Conservation (phyloP, 2,888 invertebrate species). For the Tortrix viridana region DNA sequence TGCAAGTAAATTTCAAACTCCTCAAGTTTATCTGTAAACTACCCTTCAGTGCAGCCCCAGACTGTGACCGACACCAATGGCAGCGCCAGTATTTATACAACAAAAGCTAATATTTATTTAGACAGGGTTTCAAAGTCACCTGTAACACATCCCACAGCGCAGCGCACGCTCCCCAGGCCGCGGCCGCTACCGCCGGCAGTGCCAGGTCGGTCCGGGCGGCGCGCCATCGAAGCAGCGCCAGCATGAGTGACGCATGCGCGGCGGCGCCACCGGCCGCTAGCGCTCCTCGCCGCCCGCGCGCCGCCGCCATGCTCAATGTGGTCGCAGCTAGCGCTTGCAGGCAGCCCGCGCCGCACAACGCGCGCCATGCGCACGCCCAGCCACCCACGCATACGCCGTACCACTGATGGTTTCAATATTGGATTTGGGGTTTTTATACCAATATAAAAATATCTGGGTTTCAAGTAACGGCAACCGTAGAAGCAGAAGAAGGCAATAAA, state of each 20-base stretch:
- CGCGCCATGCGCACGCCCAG: constrained; percentile 88
- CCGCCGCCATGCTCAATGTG: constrained; percentile 91
- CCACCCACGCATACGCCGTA: constrained; percentile 93
- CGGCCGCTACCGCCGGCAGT: constrained; percentile 92
- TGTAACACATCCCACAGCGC: constrained; percentile 92
- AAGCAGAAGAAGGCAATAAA: too few species aligned
- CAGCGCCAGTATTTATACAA: not conserved
- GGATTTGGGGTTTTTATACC: too few species aligned
- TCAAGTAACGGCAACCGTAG: too few species aligned
- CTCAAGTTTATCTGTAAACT: too few species aligned
- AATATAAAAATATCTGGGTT: too few species aligned
- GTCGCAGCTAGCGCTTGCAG: constrained; percentile 91
- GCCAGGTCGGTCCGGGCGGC: constrained; percentile 92
- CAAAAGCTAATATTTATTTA: not conserved
- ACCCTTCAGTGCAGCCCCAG: too few species aligned
- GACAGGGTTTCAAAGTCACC: constrained; percentile 54
- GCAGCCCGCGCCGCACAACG: constrained; percentile 89
- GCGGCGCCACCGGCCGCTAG: constrained; percentile 92
- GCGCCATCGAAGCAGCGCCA: constrained; percentile 91
- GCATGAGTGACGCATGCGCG: constrained; percentile 90
- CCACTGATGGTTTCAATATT: constrained; percentile 79
- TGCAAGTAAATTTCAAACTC: too few species aligned
- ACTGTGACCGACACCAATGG: too few species aligned
- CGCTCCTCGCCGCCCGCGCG: constrained; percentile 88
- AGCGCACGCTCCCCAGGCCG: constrained; percentile 94